Evolutionary conservation across 1,140 invertebrate species (phyloP), one percentile per base, ranked within the genome.

Genomic region (Caerostris extrusa): DNA sequence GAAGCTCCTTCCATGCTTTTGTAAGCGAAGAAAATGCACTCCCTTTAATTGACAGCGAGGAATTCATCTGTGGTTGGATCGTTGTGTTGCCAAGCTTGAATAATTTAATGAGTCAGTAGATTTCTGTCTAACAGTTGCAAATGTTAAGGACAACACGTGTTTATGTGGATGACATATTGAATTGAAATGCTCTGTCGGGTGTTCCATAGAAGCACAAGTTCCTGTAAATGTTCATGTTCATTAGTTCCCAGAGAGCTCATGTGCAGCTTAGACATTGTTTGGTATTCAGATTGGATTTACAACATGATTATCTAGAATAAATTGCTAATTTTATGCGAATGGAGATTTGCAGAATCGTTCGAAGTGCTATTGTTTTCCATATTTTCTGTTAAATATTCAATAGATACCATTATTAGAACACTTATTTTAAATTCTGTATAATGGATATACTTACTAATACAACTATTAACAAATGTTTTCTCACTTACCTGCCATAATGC

Each of bases 81-180:
- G 19, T 34, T 8, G 6, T 34, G 19, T 77, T 34, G 7, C 34
- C 34, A 77, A 77, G 10, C 71, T 77, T 77, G 71, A 77, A 77
- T 53, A 77, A 77, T 77, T 77, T 77, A 77, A 53, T 77, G 71
- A 77, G 19, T 77, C 34, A 12, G 34, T 77, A 77, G 71, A 77
- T 77, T 53, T 77, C 19, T 77, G 34, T 77, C 71, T 77, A 77
- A 77, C 8, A 8, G 50, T 77, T 77, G 5, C 3, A 50, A 50
- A 53, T 77, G 71, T 14, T 77, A 77, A 77, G 10, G 50, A 77
- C 50, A 77, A 53, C 71, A 77, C 8, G 10, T 50, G 50, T 77
- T 77, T 77, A 53, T 77, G 50, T 12, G 71, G 53, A 77, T 77
- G 71, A 77, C 71, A 77, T 77, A 77, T 77, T 77, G 71, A 77